Percentiles rank a stretch among this genome's conserved stretches.
These are phyloP conservation scores for Aspidiotus destructor DNA, from an alignment of 2,888 invertebrate genomes.

Conservation along the genomic window DNA sequence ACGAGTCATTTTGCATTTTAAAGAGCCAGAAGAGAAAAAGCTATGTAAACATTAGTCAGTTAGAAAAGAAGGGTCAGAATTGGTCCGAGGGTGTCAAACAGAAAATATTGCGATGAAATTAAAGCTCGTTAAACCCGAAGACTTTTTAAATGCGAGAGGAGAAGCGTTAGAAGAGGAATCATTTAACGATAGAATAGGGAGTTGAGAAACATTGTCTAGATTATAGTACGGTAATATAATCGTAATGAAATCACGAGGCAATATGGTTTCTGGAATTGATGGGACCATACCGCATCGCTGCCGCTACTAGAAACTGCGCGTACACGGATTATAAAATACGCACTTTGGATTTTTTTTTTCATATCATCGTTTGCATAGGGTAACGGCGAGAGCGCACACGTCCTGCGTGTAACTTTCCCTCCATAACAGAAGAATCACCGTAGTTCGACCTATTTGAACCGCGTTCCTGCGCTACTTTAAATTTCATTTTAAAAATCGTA, in stretches of 20 bases:
- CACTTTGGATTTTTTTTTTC: slow-evolving; percentile 9
- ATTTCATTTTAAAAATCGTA: slow-evolving; percentile 13
- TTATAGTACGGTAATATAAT: slow-evolving; percentile 27
- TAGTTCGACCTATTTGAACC: slow-evolving; percentile 8
- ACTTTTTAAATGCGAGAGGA: not conserved
- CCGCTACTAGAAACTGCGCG: not conserved
- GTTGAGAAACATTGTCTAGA: slow-evolving; percentile 22
- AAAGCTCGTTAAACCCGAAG: slow-evolving; percentile 11
- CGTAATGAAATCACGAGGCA: slow-evolving; percentile 29
- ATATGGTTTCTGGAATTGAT: slow-evolving; percentile 27
- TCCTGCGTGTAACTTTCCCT: slow-evolving; percentile 9
- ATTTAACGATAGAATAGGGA: slow-evolving; percentile 20
- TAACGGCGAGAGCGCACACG: not conserved
- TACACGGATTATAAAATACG: slow-evolving; percentile 18
- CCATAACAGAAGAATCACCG: not conserved
- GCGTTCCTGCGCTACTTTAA: slow-evolving; percentile 9
- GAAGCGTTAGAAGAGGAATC: slow-evolving; percentile 6
- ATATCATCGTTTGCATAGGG: not conserved
- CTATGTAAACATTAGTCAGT: slow-evolving; percentile 22
- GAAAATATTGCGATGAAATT: slow-evolving; percentile 25
- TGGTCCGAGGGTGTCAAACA: not conserved
- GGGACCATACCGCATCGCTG: slow-evolving; percentile 6
- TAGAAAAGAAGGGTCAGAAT: slow-evolving; percentile 7
- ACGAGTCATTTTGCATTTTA: slow-evolving; percentile 17
- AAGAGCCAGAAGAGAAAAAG: slow-evolving; percentile 12